A percentile compares a stretch with the other conserved stretches of the same genome.
These are phyloP conservation scores for Paguma larvata DNA, from an alignment of 2,797 vertebrate species.

Conservation along the genomic window DNA sequence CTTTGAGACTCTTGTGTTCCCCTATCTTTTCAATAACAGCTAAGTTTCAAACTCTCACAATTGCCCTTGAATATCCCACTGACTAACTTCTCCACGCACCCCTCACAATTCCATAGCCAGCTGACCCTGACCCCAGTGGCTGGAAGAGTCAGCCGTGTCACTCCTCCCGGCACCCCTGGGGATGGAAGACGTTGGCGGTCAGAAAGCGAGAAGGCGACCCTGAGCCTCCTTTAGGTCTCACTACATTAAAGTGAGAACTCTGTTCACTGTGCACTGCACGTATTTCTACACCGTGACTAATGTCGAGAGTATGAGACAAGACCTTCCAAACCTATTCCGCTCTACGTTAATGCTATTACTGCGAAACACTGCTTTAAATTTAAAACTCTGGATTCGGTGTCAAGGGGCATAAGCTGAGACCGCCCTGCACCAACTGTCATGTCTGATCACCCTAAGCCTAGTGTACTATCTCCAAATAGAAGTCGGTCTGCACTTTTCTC, in stretches of 20 bases:
- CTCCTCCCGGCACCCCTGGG: accelerated
- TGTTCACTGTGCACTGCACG: background rate
- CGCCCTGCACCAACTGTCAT: background rate
- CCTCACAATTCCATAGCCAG: background rate
- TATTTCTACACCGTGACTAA: background rate
- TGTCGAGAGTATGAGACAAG: background rate
- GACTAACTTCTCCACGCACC: accelerated
- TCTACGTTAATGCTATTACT: background rate
- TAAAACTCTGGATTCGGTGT: background rate
- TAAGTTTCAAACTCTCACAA: background rate
- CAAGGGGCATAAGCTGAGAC: background rate
- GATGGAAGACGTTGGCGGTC: background rate
- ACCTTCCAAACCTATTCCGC: background rate
- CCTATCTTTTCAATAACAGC: background rate
- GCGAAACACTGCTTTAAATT: background rate
- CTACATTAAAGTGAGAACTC: background rate
- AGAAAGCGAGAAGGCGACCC: too few relatives aligned
- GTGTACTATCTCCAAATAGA: background rate
- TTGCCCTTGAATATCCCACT: background rate
- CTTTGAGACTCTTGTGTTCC: background rate
- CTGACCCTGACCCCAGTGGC: accelerated
- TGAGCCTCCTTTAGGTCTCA: background rate
- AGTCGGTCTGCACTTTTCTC: background rate
- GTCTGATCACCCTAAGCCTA: background rate
- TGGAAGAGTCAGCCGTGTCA: background rate